Base-by-base conservation (phyloP, 1,140 invertebrate species). In the Akabosia matsudoensis region DNA sequence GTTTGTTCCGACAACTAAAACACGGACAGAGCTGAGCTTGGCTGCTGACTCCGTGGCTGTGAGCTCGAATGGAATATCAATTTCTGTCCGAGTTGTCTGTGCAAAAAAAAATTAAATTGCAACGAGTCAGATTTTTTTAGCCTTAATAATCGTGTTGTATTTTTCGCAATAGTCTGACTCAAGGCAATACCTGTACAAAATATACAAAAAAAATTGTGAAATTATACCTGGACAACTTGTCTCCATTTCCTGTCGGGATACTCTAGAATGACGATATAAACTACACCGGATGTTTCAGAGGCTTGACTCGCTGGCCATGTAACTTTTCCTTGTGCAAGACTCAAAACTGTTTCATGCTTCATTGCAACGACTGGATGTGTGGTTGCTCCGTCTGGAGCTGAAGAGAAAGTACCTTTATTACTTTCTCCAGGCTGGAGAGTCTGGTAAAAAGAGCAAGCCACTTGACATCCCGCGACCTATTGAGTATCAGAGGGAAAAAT, bases 391-490 rank as follows among this genome's bases (percentile, higher is more conserved):
- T 45, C 7, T 18, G 7, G 37, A 7, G 10, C 3, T 3, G 10
- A 24, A 4, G 10, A 24, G 24, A 16, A 56, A 10, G 10, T 3
- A 3, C 24, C 54, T 24, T 56, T 22, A 10, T 56, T 24, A 56
- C 24, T 56, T 56, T 67, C 89, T 88, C 1, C 87, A n/a, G 33
- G 56, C 13, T 22, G 56, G 78, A 89, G 88, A 74, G 89, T 86
- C 85, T 30, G 3, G 82, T 90, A 89, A 82, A 91, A 91, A 67
- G 88, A 86, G 83, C 90, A 91, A 1, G 90, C 90, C 74, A 90
- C 87, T 83, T 90, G 88, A 82, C 90, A 91, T 30, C 90, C 90
- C 71, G 89, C 88, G 79, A 89, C 90, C 90, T 91, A 87, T 22
- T 87, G 87, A 82, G 82, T 86, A 85, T 30, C 28, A 67, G 14